Evolutionary conservation across 2,797 vertebrate genomes (phyloP).

Genomic region (Esox lucius): DNA sequence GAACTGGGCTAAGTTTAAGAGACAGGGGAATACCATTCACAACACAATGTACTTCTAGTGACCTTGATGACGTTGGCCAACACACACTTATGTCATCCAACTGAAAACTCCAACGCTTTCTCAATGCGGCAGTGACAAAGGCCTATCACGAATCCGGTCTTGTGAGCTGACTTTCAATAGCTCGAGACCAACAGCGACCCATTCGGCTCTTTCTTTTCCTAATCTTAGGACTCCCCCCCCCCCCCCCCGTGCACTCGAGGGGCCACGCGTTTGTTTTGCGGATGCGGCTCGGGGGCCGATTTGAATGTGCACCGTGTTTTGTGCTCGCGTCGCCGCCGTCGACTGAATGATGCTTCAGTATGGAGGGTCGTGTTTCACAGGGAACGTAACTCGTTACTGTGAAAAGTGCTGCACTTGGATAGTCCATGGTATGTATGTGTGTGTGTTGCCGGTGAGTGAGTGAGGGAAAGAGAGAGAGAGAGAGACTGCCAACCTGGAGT

Average conservation of each 20-base stretch:
- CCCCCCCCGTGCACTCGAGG: background rate
- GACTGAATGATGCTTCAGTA: background rate
- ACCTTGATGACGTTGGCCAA: constrained; percentile 56
- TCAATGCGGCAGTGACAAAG: too few species aligned
- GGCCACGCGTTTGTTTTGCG: constrained; percentile 35
- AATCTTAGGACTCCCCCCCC: background rate
- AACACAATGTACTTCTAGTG: constrained; percentile 40
- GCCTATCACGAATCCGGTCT: too few species aligned
- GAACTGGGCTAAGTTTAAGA: background rate
- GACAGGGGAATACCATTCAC: background rate
- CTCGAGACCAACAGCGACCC: too few species aligned
- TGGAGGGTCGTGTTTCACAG: constrained; percentile 45
- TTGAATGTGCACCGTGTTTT: background rate
- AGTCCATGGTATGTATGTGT: constrained; percentile 51
- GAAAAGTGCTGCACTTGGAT: constrained; percentile 57
- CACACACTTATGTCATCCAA: constrained; percentile 43
- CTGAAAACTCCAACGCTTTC: constrained; percentile 36
- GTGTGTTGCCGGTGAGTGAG: too few species aligned
- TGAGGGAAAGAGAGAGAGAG: constrained; percentile 37
- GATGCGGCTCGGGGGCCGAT: background rate
- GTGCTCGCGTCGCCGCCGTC: background rate
- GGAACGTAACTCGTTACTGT: constrained; percentile 56
- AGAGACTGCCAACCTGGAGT: constrained; percentile 64
- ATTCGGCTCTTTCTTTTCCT: too few species aligned
- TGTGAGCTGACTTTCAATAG: too few species aligned